Evolutionary conservation across 2,113 vertebrate genomes (phyloP), one percentile per base, ranked within the genome.

Genomic region (Campylomormyrus tamandua): DNA sequence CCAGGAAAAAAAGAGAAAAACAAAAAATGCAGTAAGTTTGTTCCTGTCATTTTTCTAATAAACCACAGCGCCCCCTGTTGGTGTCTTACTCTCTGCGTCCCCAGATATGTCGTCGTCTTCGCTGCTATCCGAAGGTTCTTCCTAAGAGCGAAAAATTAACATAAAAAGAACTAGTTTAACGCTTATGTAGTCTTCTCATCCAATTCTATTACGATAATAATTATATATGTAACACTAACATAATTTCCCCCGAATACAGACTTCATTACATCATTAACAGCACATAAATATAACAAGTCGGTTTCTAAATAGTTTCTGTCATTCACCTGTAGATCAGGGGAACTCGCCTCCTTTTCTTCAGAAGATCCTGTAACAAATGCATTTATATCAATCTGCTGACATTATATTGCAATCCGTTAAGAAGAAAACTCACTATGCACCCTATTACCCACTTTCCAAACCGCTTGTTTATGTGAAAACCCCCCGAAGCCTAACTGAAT

Each of bases 21-120:
- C 19, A 31, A 15, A 89, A 77, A 24, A 77, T n/a, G 24, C 19
- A 15, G 21, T 3, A 15, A n/a, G 83, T 74, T 46, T 3, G 13
- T 77, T 49, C 21, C 6, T 11, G 27, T 4, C 21, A 7, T 53
- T 11, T 52, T 52, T 42, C 66, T 39, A 74, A 31, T 48, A 49
- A 3, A 31, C n/a, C 35, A 27, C 39, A 15, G 19, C n/a, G 45
- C 13, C 66, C 31, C 52, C 13, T 17, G 15, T 15, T 19, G 49
- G 31, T 83, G 35, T 95, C 95, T 90, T 94, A 98, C 97, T 98
- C 62, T 97, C 96, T 5, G 93, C 87, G 84, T 95, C 95, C 91
- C 95, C 96, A 0, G 95, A 94, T 46, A 95, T 94, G 1, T 95
- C 95, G 1, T 95, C 97, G 39, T 91, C 95, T 39, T 95, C 95